Evolutionary conservation across 53 echinoderm and acorn worm species (phyloP), one percentile per base, ranked within the genome.

Genomic region (Holothuria scabra): DNA sequence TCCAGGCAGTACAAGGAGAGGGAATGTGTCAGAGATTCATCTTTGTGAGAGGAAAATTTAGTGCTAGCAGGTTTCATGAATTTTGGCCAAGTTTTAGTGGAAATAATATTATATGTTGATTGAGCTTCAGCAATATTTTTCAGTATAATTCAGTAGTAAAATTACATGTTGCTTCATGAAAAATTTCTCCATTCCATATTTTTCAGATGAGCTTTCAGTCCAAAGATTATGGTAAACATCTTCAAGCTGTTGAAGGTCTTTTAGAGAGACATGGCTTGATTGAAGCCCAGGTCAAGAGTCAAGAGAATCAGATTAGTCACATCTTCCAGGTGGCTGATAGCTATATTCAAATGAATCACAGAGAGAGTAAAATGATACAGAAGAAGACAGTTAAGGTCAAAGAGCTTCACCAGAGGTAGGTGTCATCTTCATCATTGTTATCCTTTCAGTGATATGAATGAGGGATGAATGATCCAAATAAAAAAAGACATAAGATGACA

Each of bases 181-280:
- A 52, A 52, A 18, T 14, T 14, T 3, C 9, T 8, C 37, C 37
- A 46, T 20, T 74, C 38, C 23, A 52, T 55, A 13, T 9, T 14
- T 16, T 41, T 2, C 81, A 95, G 95, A 91, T 93, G 60, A 87
- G 87, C 68, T 60, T 94, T 8, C 89, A 93, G 65, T 93, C 96
- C 12, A 87, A 84, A 12, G 92, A 97, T 52, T 84, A 87, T 67
- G 97, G 97, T 16, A 97, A 97, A 69, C 92, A 97, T 62, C 90
- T 97, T 0, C 88, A 88, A n/a, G 97, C 94, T 29, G 97, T 97
- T 29, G 92, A 94, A 58, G 90, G 92, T 56, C 87, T 97, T 8
- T 86, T 97, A 31, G 94, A 97, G 88, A 88, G 88, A 23, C 97
- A 97, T 65, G 83, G 87, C 18, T 66, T 94, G 26, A 84, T 87